Base-by-base conservation (phyloP, 2,888 invertebrate species). In the Epinotia brunnichana region DNA sequence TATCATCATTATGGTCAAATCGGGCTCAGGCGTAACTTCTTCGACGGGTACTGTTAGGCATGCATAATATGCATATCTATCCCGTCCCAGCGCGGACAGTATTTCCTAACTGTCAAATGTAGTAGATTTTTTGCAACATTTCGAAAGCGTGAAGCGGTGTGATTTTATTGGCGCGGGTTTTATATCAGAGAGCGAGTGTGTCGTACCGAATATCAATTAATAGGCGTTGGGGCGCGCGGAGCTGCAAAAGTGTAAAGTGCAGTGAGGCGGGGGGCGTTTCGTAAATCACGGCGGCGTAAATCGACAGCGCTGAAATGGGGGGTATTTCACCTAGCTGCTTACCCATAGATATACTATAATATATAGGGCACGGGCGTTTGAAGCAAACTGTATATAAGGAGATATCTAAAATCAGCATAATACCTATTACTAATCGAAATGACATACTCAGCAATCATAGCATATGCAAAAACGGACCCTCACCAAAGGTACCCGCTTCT, bases 201-300 rank as follows among this genome's bases (percentile, higher is more conserved):
- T 82, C 90, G 86, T 81, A 83, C 78, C 84, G 87, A 84, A 91
- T 91, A 90, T 92, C 91, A 92, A 91, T 91, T 90, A 90, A 89
- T 87, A 85, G 89, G 80, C 88, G 82, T 87, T 84, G 86, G 87
- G 85, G 91, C 87, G 88, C 88, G 87, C 85, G 82, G 85, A 87
- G 83, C 90, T 92, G 92, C 89, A 91, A 92, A 92, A 91, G 90
- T 92, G 92, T 92, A 91, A 92, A 92, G 87, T 89, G 90, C 92
- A 91, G 82, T 81, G 88, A 89, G 85, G 88, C 92, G 84, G 87
- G 83, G 85, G 84, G 88, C 87, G 87, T 88, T 88, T 82, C 90
- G 91, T 92, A 91, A 91, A 91, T 91, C 92, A 91, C 88, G 85
- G 81, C 82, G 84, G 86, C 86, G 85, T 84, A 85, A 85, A 89